Percentiles rank a stretch among this genome's conserved stretches.
Conservation (phyloP, 1,140 invertebrate species). For the Drosophila ercepeae region DNA sequence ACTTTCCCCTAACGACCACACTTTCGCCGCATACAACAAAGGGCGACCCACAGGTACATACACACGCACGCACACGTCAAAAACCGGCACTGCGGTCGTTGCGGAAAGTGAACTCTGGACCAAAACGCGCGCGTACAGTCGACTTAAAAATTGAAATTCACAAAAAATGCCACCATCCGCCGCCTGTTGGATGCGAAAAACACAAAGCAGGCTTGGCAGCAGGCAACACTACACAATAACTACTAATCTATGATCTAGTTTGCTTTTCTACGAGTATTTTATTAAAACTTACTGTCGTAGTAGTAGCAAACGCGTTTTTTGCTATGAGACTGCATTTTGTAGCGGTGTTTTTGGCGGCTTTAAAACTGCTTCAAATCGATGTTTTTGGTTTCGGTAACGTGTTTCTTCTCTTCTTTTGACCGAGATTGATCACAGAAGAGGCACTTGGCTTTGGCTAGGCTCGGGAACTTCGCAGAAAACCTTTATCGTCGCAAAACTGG, state of each 20-base stretch:
- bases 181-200: conserved; percentile 4
- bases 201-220: not conserved
- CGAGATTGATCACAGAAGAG: not conserved
- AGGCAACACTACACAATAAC: no score
- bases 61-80: conserved; percentile 49
- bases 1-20: conserved; percentile 51
- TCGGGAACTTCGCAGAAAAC: not conserved
- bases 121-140: conserved; percentile 74
- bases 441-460: conserved; percentile 3
- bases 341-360: not conserved
- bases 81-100: conserved; percentile 49
- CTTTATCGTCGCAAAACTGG: not conserved
- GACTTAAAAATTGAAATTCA: conserved; percentile 70
- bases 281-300: conserved; percentile 96
- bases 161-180: conserved; percentile 28
- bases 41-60: conserved; percentile 65
- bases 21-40: conserved; percentile 49
- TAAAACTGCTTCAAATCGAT: not conserved
- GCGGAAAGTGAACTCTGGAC: conserved; percentile 51
- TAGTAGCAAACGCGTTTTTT: conserved; percentile 99
- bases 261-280: not conserved
- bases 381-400: not conserved
- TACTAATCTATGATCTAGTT: not conserved
- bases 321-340: conserved; percentile 89
- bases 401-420: not conserved